These are phyloP conservation scores for Nasonia giraulti DNA, from an alignment of 1,140 invertebrate genomes.

Conservation along the genomic window DNA sequence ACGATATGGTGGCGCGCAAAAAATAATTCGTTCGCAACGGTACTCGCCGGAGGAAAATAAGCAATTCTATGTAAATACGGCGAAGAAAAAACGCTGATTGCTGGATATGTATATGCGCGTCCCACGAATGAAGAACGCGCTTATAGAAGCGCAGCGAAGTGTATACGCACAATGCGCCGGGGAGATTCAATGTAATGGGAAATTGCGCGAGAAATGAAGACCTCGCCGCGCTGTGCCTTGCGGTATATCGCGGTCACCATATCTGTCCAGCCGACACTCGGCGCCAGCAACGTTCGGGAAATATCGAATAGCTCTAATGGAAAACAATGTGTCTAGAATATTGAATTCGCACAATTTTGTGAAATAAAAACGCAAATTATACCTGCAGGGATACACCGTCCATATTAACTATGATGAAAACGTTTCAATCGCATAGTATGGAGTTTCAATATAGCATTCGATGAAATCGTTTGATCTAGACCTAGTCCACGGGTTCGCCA, in stretches of 20 bases:
- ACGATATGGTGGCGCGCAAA: neutral
- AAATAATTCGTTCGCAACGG: slow-evolving; percentile 36
- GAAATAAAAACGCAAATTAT: neutral
- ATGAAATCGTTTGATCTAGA: neutral
- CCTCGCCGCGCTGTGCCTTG: neutral
- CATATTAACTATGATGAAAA: neutral
- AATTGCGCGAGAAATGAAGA: slow-evolving; percentile 27
- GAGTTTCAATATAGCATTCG: neutral
- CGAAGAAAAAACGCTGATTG: neutral
- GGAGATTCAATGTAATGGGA: slow-evolving; percentile 2
- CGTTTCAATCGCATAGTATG: neutral
- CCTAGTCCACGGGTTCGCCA: no score
- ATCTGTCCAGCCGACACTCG: neutral
- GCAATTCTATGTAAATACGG: slow-evolving; percentile 49
- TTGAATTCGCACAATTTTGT: no score
- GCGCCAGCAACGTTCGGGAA: neutral
- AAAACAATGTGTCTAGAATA: neutral
- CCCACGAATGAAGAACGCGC: slow-evolving; percentile 16
- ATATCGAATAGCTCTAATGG: neutral
- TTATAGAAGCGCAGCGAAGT: neutral
- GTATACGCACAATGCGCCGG: slow-evolving; percentile 6
- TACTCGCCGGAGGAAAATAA: slow-evolving; percentile 34
- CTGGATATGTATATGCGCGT: neutral
- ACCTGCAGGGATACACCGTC: no score
- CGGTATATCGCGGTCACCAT: slow-evolving; percentile 7